Evolutionary conservation across 2,113 vertebrate species (phyloP).

Genomic region (Aleadryas rufinucha): DNA sequence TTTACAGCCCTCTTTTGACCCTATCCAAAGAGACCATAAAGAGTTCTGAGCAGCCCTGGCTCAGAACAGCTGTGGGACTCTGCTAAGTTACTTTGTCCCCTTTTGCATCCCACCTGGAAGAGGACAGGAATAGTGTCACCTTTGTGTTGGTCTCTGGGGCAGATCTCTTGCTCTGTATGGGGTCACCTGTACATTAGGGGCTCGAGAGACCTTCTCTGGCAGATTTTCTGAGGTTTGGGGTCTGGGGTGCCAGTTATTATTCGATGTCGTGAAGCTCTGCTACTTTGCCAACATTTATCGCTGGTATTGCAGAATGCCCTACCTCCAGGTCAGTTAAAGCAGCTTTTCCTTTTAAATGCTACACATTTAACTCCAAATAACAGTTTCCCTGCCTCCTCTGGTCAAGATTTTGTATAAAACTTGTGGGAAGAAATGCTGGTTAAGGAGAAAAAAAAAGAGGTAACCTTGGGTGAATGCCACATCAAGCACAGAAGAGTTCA

Average conservation of each 20-base stretch:
- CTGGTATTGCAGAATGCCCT: background rate
- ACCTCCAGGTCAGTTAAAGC: background rate
- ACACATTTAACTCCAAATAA: background rate
- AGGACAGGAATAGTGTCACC: background rate
- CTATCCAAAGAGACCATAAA: background rate
- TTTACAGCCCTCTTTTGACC: background rate
- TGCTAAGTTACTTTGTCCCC: background rate
- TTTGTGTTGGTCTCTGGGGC: background rate
- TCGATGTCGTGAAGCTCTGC: background rate
- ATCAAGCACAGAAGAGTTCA: background rate
- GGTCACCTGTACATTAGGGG: background rate
- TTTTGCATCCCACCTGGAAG: background rate
- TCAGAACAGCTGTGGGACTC: background rate
- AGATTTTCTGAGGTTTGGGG: background rate
- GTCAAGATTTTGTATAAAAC: background rate
- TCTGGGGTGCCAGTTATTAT: background rate
- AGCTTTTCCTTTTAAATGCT: background rate
- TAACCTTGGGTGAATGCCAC: background rate
- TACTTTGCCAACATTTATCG: background rate
- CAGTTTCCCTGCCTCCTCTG: background rate
- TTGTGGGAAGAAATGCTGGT: background rate
- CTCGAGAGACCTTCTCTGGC: fast-evolving
- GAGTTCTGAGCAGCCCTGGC: background rate
- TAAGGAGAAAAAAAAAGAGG: background rate
- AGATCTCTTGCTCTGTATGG: background rate